Percentiles rank a stretch among this genome's conserved stretches.
These are phyloP conservation scores for Pachypsylla venusta DNA, from an alignment of 1,140 invertebrate species.

Conservation along the genomic window DNA sequence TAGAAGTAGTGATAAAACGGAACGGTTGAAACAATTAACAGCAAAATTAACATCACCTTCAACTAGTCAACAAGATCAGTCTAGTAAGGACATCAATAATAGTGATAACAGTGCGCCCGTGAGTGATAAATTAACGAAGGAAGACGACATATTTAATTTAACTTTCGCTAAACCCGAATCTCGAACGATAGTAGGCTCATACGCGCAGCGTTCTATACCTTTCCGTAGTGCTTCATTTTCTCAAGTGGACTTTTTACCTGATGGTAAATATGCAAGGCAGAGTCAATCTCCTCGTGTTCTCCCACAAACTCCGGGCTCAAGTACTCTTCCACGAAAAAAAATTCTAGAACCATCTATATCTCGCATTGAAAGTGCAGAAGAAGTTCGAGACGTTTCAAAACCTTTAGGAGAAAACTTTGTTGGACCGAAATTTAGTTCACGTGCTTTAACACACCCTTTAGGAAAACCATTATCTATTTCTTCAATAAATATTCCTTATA, in stretches of 20 bases:
- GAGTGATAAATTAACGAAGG: slow-evolving; percentile 2
- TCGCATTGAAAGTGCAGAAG: not conserved
- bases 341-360: slow-evolving; percentile 25
- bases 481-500: slow-evolving; percentile 4
- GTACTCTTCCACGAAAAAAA: slow-evolving; percentile 20
- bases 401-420: not conserved
- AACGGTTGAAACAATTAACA: slow-evolving; percentile 55
- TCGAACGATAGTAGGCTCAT: slow-evolving; percentile 38
- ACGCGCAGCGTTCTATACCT: slow-evolving; percentile 42
- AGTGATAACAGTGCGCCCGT: not conserved
- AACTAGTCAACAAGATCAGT: slow-evolving; percentile 12
- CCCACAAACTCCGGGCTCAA: slow-evolving; percentile 13
- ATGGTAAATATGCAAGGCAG: slow-evolving; percentile 30
- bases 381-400: slow-evolving; percentile 4
- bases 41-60: slow-evolving; percentile 43
- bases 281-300: slow-evolving; percentile 7
- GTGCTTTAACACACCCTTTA: slow-evolving; percentile 18
- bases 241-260: slow-evolving; percentile 50
- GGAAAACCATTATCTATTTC: slow-evolving; percentile 11
- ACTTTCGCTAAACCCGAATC: slow-evolving; percentile 37
- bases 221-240: slow-evolving; percentile 69
- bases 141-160: slow-evolving; percentile 15
- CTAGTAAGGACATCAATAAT: not conserved
- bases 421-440: not conserved
- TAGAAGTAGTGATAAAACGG: slow-evolving; percentile 43